Evolutionary conservation across 2,797 vertebrate species (phyloP), one percentile per base, ranked within the genome.

Genomic region (Spinus olivaceus): DNA sequence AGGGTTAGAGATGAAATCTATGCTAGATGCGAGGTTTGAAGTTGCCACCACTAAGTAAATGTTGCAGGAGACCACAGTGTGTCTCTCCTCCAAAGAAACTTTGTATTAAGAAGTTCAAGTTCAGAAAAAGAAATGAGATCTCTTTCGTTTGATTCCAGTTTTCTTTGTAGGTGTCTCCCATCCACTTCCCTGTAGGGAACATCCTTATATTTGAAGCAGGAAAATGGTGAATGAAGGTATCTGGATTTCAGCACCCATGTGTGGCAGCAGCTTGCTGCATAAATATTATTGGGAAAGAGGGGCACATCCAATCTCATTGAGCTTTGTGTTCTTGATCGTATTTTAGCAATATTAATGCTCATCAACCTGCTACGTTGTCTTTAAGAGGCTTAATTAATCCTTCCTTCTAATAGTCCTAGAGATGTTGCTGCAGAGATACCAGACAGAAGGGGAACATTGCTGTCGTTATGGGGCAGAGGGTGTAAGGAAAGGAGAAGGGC

Each of bases 401-500:
- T 33, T 23, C 12, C 20, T 91, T 89, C 28, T 51, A 46, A 12
- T 25, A 53, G 33, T 44, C 5, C 54, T 42, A 25, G 33, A 27
- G 42, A 21, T 2, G 10, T 27, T 41, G 35, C 72, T 2, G 8
- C 42, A 41, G 56, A 61, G 27, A 23, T 46, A 8, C 6, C 18
- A 28, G n/a, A 69, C 41, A 23, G 56, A n/a, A 67, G n/a, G 21
- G 50, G 10, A 73, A 33, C 21, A 60, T 51, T 64, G 24, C 25
- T 59, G 0, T 35, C 0, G 0, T 32, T 56, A 14, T 1, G 5
- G 46, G 13, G 30, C 6, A 10, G 41, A 63, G 32, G 13, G 24
- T 35, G 21, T 12, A 39, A 39, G 39, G 54, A 63, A 70, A 46
- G 14, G 12, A 67, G 33, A 50, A 64, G 37, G 37, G 33, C 64